Evolutionary conservation across 2,113 vertebrate species (phyloP), one percentile per base, ranked within the genome.

Genomic region (Plestiodon gilberti): DNA sequence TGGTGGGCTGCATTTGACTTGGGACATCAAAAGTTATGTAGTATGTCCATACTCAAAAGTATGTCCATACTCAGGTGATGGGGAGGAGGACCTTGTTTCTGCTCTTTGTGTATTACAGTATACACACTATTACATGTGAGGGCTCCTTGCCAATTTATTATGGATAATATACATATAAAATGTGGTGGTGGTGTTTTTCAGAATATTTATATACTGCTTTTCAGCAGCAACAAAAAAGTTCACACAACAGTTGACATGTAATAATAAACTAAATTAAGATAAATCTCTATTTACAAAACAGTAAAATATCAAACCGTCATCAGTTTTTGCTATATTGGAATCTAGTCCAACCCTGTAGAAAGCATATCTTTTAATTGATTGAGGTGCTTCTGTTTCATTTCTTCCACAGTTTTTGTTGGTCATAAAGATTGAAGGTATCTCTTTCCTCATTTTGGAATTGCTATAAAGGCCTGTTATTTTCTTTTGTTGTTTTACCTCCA

Each of bases 371-470:
- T 85, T 28, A 0, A 2, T 40, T 93, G 25, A 81, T 23, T 76
- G 75, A 43, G 1, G 0, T 78, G 67, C 4, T 91, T 92, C 57
- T 40, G 3, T 55, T 48, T 23, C 7, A 2, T 81, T 91, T 92
- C 65, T 25, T 14, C 23, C 0, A 0, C 43, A 48, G 43, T 48
- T 48, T 48, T 48, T 48, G 8, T 48, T 48, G 43, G 43, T 48
- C 25, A 0, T 0, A 5, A 33, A 28, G 6, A 30, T 81, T 84
- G 15, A 17, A 71, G 40, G 28, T 30, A 85, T 11, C 7, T 43
- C 84, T 92, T 91, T 78, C 28, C 3, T 14, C 79, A 35, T 13
- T 84, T 28, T 88, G 90, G 83, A 8, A 76, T 74, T n/a, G 5
- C 18, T 2, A 55, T 82, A 52, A 70, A 80, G 59, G 8, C 15